Base-by-base conservation (phyloP, 2,888 invertebrate genomes). In the Ochropacha duplaris region DNA sequence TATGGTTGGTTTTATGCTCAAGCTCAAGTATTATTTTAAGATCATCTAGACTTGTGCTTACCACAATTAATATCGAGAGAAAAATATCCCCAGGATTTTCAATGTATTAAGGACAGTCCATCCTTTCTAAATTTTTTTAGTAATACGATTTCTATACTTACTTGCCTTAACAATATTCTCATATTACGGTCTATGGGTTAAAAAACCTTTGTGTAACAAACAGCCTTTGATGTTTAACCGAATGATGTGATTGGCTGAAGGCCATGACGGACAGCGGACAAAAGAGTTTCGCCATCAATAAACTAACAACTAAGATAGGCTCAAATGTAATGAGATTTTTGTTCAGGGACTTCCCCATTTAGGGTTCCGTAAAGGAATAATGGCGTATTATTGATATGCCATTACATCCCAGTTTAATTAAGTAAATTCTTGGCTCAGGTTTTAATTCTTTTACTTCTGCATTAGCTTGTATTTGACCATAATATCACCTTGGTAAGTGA, bases 271-370 rank as follows among this genome's bases (percentile, higher is more conserved):
- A 9, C 26, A 50, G 12, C 2, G 26, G 26, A 24, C 24, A 50
- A 50, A 55, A 19, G 50, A 50, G 50, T 50, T 49, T 56, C 16
- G n/a, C 31, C 50, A 56, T 56, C 50, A 34, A 56, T 50, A 44
- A 39, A 19, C 26, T 50, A 34, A 19, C n/a, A n/a, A n/a, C n/a
- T n/a, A n/a, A n/a, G n/a, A 56, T 34, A 50, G 49, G 14, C 6
- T 34, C 36, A n/a, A 34, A 49, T 56, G 50, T 56, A 56, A 56
- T 56, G 14, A 34, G 49, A 50, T 50, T 56, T 28, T 50, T 50
- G 19, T 49, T 24, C 28, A 14, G 6, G 26, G 28, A 16, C 22
- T n/a, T 26, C 4, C 4, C 26, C 14, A 11, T 50, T 22, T 19
- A 44, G 44, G 44, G 44, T 44, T 44, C 44, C 19, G 44, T n/a